Evolutionary conservation across 2,113 vertebrate species (phyloP).

Genomic region (Oxyruncus cristatus): DNA sequence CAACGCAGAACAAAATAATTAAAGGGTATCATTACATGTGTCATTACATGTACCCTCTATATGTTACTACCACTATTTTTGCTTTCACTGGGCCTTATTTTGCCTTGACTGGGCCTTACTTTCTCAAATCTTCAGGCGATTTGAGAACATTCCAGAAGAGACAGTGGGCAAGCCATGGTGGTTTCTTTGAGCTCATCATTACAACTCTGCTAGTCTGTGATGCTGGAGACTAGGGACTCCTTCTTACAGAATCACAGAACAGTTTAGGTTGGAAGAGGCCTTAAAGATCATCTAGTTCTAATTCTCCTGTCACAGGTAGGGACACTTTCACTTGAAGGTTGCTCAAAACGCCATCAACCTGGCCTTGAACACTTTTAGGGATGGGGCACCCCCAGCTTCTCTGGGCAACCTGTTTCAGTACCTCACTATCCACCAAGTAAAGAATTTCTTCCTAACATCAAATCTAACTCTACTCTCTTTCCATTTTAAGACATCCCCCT

Average conservation of each 20-base stretch:
- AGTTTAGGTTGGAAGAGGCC: not conserved
- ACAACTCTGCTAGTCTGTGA: not conserved
- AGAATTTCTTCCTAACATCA: not conserved
- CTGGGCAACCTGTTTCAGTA: not conserved
- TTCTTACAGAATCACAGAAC: not conserved
- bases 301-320: not conserved
- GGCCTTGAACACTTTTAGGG: not conserved
- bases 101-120: not conserved
- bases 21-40: not conserved
- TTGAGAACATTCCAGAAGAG: not conserved
- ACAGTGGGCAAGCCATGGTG: accelerated
- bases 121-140: not conserved
- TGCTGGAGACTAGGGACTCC: not conserved
- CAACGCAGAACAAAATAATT: not conserved
- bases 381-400: not conserved
- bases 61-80: not conserved
- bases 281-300: not conserved
- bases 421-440: not conserved
- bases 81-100: not conserved
- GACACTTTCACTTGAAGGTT: not conserved
- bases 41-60: not conserved
- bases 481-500: not conserved
- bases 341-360: not conserved
- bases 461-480: not conserved
- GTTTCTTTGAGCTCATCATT: not conserved